Percentiles rank a stretch among this genome's conserved stretches.
phyloP scores from a whole-genome alignment of 2,113 vertebrate species.

The Sakesphorus luctuosus region DNA sequence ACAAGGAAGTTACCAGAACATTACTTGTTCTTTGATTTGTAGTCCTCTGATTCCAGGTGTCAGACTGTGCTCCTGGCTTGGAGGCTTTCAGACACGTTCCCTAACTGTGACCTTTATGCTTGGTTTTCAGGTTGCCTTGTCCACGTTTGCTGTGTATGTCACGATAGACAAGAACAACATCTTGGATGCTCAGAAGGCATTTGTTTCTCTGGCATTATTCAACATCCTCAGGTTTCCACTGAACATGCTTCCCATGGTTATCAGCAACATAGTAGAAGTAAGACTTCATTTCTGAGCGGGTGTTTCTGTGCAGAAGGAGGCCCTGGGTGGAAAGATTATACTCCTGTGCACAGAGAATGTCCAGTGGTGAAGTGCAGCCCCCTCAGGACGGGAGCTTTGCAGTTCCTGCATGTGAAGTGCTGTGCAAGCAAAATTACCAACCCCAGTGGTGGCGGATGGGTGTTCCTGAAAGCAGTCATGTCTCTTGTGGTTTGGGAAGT shows the following conservation, averaged over 20 bases:
- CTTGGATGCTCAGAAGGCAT: constrained; percentile 92
- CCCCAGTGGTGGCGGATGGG: neutral
- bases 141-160: constrained; percentile 88
- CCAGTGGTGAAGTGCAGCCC: neutral
- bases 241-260: constrained; percentile 96
- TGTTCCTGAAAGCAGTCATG: neutral
- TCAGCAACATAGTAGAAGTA: constrained; percentile 94
- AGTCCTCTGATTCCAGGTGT: neutral
- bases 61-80: neutral
- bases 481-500: neutral
- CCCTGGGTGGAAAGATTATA: neutral
- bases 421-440: neutral
- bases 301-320: neutral
- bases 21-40: neutral
- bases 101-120: neutral
- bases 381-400: neutral
- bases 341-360: neutral
- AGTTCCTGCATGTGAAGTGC: neutral
- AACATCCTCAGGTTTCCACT: constrained; percentile 95
- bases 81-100: neutral
- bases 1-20: neutral
- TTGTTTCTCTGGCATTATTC: constrained; percentile 91
- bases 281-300: neutral
- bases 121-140: constrained; percentile 79
- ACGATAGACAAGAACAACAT: constrained; percentile 76